Evolutionary conservation across 2,888 invertebrate species (phyloP), one percentile per base, ranked within the genome.

Genomic region (Platynereis dumerilii): DNA sequence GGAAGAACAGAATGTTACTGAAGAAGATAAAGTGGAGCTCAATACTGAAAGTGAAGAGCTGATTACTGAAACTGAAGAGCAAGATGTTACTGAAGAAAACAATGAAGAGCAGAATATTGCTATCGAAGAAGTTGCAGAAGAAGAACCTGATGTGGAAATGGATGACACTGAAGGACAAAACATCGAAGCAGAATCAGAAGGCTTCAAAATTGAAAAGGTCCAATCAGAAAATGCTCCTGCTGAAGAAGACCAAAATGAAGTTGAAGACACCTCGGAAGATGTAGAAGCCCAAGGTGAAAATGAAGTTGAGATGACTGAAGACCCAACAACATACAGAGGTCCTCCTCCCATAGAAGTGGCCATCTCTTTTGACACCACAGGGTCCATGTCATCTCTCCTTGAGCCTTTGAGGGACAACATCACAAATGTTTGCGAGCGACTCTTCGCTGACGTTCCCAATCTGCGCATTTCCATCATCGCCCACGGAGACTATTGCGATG

Each of bases 361-460:
- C 20, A 48, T 48, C 22, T 48, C 48, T n/a, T 48, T 48, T 48
- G 48, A 48, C n/a, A 48, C 48, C 5, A 48, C 48, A 20, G 48
- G 48, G n/a, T 48, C 48, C 22, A 48, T 48, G 48, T 48, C 48
- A 5, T 48, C 48, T 7, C 22, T n/a, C 48, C n/a, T 48, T 22
- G 48, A 48, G 48, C 20, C 48, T 20, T 7, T 48, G 20, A 48
- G 22, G 48, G 48, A 48, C n/a, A 48, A 48, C 22, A 22, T 48
- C 48, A 48, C n/a, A 5, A 22, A 48, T 20, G 22, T 22, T 3
- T 20, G n/a, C n/a, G 20, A 48, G 17, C n/a, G 48, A 48, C 22
- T 48, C 20, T 48, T 48, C 22, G 22, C 22, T n/a, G 48, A 48
- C n/a, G 22, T 48, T 22, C 48, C 48, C n/a, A 20, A n/a, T 22